Evolutionary conservation across 2,113 vertebrate species (phyloP), one percentile per base, ranked within the genome.

Genomic region (Macroglossus sobrinus): DNA sequence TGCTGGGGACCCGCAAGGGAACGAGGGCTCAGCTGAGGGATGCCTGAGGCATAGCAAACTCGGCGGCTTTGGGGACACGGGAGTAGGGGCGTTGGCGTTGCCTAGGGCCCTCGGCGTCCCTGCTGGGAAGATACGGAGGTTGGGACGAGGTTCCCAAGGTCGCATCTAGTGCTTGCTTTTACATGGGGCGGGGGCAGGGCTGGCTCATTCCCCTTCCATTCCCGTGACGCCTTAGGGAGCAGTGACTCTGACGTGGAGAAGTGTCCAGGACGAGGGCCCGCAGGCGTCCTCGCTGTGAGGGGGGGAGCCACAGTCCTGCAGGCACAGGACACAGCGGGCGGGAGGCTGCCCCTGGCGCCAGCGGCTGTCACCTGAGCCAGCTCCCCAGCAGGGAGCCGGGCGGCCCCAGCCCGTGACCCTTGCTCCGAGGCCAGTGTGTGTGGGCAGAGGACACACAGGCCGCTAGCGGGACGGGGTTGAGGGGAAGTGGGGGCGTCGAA

Each of bases 221-320:
- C 35, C 15, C 4, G 1, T 8, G 45, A 45, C 45, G 55, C 28
- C 64, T 85, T 68, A 33, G 0, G 4, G 43, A 35, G 38, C 55
- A n/a, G 79, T 16, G 57, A 19, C 15, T 43, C 15, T 43, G 30
- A 7, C 7, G 38, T 33, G 24, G n/a, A 50, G 35, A 24, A 30
- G 35, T 40, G 7, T 33, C 45, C 35, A 45, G 71, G 24, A 33
- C 4, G 33, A 64, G 47, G 40, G 7, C 5, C 45, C 71, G 40
- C 21, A 66, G 15, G 59, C 1, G 3, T 30, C 24, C 9, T 5
- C 4, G 0, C 40, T 4, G 4, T 13, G n/a, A 24, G 75, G 69
- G 78, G 53, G 38, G 86, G 40, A 55, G 18, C 40, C 6, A 0
- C 47, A 50, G 47, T 15, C 13, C 14, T 15, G 47, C 50, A 5